phyloP scores from a whole-genome alignment of 1,140 invertebrate species.

The Triops cancriformis region DNA sequence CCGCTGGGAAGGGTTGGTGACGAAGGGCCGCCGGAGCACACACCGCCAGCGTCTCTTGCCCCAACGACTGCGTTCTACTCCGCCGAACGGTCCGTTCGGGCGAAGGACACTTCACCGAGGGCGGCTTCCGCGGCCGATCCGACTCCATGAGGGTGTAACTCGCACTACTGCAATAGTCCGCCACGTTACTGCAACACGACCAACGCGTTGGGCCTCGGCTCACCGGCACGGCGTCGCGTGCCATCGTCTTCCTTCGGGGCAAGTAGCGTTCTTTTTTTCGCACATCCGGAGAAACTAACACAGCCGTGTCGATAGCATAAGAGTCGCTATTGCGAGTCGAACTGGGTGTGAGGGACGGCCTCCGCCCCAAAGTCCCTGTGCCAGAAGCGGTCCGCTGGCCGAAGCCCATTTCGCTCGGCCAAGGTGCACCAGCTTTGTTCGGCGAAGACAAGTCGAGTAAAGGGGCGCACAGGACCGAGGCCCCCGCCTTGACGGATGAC shows the following conservation, averaged over 20 bases:
- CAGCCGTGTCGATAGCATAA: neutral
- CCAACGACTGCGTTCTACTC: neutral
- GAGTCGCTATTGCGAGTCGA: neutral
- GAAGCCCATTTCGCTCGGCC: neutral
- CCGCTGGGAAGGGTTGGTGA: neutral
- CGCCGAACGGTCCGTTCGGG: neutral
- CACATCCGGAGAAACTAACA: neutral
- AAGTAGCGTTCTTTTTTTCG: neutral
- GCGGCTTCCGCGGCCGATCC: neutral
- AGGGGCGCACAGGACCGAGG: neutral
- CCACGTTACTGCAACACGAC: constrained; percentile 12
- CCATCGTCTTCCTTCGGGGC: neutral
- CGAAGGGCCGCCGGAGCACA: neutral
- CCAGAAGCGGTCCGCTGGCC: neutral
- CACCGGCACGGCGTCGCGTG: neutral
- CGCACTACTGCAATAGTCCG: neutral
- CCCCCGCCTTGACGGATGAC: neutral
- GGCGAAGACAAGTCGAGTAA: neutral
- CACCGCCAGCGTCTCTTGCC: neutral
- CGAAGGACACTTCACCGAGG: neutral
- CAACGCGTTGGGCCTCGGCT: neutral
- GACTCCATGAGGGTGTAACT: neutral
- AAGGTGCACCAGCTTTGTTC: neutral
- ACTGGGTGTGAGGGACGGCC: neutral
- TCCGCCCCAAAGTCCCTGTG: neutral